Base-by-base conservation (phyloP, 53 echinoderm and acorn worm species). In the Crossaster papposus region DNA sequence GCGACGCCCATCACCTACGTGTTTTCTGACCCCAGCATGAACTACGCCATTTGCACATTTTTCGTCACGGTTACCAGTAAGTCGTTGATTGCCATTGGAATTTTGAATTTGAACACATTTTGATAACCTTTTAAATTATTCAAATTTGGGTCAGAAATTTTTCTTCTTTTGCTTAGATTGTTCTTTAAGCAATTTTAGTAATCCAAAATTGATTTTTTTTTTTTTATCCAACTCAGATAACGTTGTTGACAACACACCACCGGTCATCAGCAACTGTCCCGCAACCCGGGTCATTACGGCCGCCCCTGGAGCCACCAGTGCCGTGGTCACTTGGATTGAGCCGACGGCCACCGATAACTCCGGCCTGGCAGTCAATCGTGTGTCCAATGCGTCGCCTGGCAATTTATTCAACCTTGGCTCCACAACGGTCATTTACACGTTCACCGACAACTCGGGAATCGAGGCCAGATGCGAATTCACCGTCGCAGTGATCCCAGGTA, bases 241-340 rank as follows among this genome's bases (percentile, higher is more conserved):
- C 23, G 68, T 68, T 29, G 70, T 79, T 0, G 93, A 92, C 36
- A 93, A 93, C 87, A 90, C 91, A 76, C 90, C 77, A 50, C 90
- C 95, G 3, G 93, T 92, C 37, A 89, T 91, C 32, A 34, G 35
- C 84, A 84, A 84, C 54, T 96, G 96, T 36, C 96, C 96, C 9
- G 36, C 29, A 2, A 78, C 80, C 85, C 65, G 65, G 0, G 51
- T 10, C 15, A 31, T 80, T 28, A 73, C 64, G 6, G 91, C 92
- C 26, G 52, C 92, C 17, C 26, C 84, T 5, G 96, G 94, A 17
- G 91, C 81, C 18, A 13, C 73, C 4, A 79, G 82, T 32, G 68
- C 92, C 23, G 83, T 80, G 28, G 91, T 89, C 11, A 64, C 84
- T 71, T 96, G 96, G 96, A 36, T 26, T 0, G 82, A 33, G 32